Evolutionary conservation across 2,113 vertebrate genomes (phyloP), one percentile per base, ranked within the genome.

Genomic region (Laticauda laticaudata): DNA sequence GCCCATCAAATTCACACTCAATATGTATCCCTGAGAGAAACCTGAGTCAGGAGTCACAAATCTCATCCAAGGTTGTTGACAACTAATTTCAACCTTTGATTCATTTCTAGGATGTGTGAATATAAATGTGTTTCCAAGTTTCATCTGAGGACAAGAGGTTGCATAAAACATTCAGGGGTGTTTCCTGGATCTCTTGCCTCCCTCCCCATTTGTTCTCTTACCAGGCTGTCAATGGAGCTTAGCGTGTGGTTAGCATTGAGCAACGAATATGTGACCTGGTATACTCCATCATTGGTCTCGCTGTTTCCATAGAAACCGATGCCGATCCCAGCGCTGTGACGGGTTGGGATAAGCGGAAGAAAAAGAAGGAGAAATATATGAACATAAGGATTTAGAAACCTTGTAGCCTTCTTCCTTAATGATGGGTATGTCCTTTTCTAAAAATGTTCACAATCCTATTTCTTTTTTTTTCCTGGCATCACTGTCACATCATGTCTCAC

Each of bases 221-320:
- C 99, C 98, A 99, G 97, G 94, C 98, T 96, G 97, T 99, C 98
- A 92, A 98, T 98, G 96, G 98, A 98, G 96, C 97, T 97, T 96
- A 99, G 98, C 0, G 98, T 99, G 96, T 99, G 98, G 98, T 99
- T 99, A 98, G 98, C 98, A 85, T 98, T 98, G 96, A 98, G 98
- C 94, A 99, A 98, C 20, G 98, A 98, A 7, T 98, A 98, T 97
- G 98, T 98, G 98, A 99, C 98, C 98, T 99, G 98, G 98, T 98
- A 98, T 96, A 99, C 98, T 96, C 99, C 99, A 97, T 99, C 99
- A 92, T 99, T 99, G 96, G 98, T 98, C 98, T 99, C 99, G 59
- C 98, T 99, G 97, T 99, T 99, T 96, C 99, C 99, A 97, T 99
- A 99, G 98, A 99, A 99, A 98, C 99, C 99, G 94, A 99, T 97